Base-by-base conservation (phyloP, 2,888 invertebrate species). In the Gibbula magus region DNA sequence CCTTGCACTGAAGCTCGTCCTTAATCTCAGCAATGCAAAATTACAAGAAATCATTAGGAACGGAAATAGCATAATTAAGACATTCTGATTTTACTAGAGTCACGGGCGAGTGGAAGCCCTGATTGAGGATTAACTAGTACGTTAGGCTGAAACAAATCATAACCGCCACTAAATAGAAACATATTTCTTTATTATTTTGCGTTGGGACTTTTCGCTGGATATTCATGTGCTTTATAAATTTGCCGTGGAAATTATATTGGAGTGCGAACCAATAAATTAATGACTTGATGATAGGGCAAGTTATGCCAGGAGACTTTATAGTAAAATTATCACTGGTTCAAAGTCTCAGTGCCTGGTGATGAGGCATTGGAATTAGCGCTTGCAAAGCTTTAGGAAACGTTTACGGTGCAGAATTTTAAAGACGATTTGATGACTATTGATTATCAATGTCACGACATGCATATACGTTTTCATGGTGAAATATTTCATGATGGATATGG, bases 31-130 rank as follows among this genome's bases (percentile, higher is more conserved):
- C 4, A 45, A 45, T 45, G 45, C 45, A 45, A 45, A 45, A 45
- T 45, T 45, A 13, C 45, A 45, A 45, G 45, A 45, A 45, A 45
- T 45, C 45, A 45, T 45, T 45, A 29, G 29, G 29, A 61, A 61
- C 61, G 61, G 61, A 61, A 25, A 61, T 61, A 61, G 29, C 29
- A 61, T 61, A 61, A 61, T 61, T 61, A 61, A 61, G 61, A 61
- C 61, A 61, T 61, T 61, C 29, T 16, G 61, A 61, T 61, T 25
- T 61, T n/a, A 29, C 29, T 25, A 29, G n/a, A 61, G 61, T 61
- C 61, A 61, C 61, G 61, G 61, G 29, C 29, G 25, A 61, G 25
- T 61, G 25, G 29, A 25, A 61, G 61, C 29, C 18, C 25, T 61
- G 61, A 29, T 61, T 25, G 61, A 61, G 61, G 61, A 25, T 61